Evolutionary conservation across 2,888 invertebrate genomes (phyloP).

Genomic region (Folsomia candida): DNA sequence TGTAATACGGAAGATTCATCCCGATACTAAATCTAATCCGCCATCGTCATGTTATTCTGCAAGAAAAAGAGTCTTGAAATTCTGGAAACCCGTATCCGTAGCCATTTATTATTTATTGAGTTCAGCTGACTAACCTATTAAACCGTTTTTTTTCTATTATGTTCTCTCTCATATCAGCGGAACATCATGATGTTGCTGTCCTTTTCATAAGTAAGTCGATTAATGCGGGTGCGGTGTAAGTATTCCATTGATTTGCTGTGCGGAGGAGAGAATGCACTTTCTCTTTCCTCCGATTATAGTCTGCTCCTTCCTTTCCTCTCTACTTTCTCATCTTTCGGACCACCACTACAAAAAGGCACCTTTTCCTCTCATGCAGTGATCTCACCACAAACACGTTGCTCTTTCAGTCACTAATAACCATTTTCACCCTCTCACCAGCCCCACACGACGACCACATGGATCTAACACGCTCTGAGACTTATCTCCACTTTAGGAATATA

Average conservation of each 20-base stretch:
- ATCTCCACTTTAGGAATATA: no score
- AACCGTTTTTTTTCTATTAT: background rate
- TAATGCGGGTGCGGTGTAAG: conserved; percentile 51
- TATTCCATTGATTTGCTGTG: conserved; percentile 10
- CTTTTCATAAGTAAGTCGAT: conserved; percentile 51
- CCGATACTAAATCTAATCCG: no score
- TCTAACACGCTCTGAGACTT: no score
- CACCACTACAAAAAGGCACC: no score
- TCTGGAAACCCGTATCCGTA: background rate
- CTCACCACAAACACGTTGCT: no score
- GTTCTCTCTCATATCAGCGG: conserved; percentile 38
- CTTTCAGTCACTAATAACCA: no score
- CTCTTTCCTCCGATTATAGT: background rate
- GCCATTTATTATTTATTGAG: background rate
- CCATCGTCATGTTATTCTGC: background rate
- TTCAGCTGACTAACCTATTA: background rate
- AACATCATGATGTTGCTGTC: conserved; percentile 55
- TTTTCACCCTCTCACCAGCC: no score
- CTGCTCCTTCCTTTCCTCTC: no score
- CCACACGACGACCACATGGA: no score
- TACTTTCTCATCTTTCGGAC: no score
- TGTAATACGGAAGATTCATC: no score
- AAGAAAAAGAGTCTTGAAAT: background rate
- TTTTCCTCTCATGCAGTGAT: no score
- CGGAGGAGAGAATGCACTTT: conserved; percentile 1